phyloP scores from a whole-genome alignment of 2,113 vertebrate genomes.

The Jaculus jaculus region DNA sequence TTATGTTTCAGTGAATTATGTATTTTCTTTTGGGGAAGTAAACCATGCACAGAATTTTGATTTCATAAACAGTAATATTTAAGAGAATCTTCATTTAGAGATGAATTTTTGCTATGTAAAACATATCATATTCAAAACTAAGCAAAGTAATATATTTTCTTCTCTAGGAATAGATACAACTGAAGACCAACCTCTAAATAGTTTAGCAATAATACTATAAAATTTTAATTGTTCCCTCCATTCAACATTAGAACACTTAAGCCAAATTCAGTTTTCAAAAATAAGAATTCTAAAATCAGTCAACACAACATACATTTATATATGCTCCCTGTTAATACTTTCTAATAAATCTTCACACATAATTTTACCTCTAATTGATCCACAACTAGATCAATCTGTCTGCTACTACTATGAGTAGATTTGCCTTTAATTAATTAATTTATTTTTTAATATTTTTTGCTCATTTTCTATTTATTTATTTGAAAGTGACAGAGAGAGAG shows the following conservation, averaged over 20 bases:
- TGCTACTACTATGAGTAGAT: conserved; percentile 63
- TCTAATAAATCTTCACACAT: conserved; percentile 27
- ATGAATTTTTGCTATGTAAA: conserved; percentile 79
- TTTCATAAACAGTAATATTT: conserved; percentile 84
- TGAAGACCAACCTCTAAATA: conserved; percentile 45
- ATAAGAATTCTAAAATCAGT: conserved; percentile 27
- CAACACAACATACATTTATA: background rate
- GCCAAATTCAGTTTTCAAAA: conserved; percentile 31
- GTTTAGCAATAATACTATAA: conserved; percentile 42
- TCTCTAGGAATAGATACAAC: conserved; percentile 9
- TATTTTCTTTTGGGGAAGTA: conserved; percentile 82
- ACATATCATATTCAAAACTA: conserved; percentile 76
- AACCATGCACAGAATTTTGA: conserved; percentile 81
- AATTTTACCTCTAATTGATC: conserved; percentile 56
- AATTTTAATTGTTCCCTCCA: background rate
- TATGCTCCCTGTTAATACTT: conserved; percentile 42
- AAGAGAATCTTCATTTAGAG: conserved; percentile 76
- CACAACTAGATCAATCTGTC: conserved; percentile 50
- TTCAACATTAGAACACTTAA: background rate
- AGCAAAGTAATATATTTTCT: conserved; percentile 50
- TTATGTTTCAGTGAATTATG: conserved; percentile 83
- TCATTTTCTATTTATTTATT: no score
- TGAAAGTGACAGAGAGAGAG: no score
- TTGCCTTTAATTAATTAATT: no score
- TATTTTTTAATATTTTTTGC: no score